These are phyloP conservation scores for Patiria pectinifera DNA, from an alignment of 53 echinoderm and acorn worm species.

Conservation along the genomic window DNA sequence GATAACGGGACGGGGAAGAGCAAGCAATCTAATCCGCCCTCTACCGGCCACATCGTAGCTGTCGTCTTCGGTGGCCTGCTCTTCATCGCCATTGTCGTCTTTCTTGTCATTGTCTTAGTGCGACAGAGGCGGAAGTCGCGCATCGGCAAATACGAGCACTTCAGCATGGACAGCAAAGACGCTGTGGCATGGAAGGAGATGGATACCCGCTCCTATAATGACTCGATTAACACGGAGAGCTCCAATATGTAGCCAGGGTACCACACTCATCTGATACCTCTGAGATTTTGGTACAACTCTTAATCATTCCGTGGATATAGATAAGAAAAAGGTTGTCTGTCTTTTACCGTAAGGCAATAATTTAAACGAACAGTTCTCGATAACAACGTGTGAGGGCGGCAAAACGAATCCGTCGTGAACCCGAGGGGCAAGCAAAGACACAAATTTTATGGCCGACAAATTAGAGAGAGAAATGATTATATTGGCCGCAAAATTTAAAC, in stretches of 20 bases:
- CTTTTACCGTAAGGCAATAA: too few species aligned
- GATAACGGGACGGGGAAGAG: neutral
- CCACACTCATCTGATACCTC: neutral
- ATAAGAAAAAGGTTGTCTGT: too few species aligned
- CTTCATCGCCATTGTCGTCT: constrained; percentile 73
- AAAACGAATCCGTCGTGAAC: too few species aligned
- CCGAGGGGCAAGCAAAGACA: too few species aligned
- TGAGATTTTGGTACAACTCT: neutral
- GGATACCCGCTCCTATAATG: constrained; percentile 54
- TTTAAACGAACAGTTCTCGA: too few species aligned
- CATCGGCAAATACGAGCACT: constrained; percentile 78
- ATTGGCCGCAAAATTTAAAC: too few species aligned
- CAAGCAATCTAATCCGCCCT: neutral
- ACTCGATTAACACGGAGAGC: constrained; percentile 50
- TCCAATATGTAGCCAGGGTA: constrained; percentile 41
- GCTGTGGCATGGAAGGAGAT: constrained; percentile 70
- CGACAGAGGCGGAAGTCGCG: constrained; percentile 74
- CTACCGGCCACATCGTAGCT: constrained; percentile 69
- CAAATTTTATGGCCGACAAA: too few species aligned
- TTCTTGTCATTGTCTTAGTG: constrained; percentile 72
- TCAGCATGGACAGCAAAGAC: constrained; percentile 77
- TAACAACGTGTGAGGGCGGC: too few species aligned
- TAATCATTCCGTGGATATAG: neutral
- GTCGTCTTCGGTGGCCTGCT: constrained; percentile 76
- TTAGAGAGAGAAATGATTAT: too few species aligned